Base-by-base conservation (phyloP, 2,888 invertebrate genomes). In the Melolontha melolontha region DNA sequence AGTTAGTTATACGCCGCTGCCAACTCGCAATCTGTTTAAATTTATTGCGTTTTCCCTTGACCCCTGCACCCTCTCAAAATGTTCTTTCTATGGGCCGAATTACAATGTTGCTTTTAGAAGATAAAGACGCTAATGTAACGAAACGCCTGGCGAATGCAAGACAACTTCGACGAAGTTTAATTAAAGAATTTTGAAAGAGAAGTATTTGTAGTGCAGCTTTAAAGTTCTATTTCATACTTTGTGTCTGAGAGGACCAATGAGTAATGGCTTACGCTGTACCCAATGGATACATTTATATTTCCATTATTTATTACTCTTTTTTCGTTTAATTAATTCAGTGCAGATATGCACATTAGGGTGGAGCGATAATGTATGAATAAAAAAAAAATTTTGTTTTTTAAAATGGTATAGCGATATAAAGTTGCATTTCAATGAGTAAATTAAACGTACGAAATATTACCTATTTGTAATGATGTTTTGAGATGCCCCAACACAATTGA, bases 1-100 rank as follows among this genome's bases (percentile, higher is more conserved):
- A 69, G 71, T 73, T 71, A 70, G 71, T 73, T 73, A 72, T 73
- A 69, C 72, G 67, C 68, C 70, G 70, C 66, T 67, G 72, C 70
- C 70, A 69, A 67, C 69, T 68, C 64, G 62, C 64, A 66, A 66
- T 70, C 68, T 55, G 62, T 64, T 55, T 63, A 67, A 62, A 73
- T 73, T 72, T 72, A 73, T 73, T 62, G 62, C 70, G 57, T 44
- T 22, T 52, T 54, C 52, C 41, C 42, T 52, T 54, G 62, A 62
- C 62, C 62, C 44, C 47, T 22, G 39, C 12, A 7, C 51, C 16
- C 22, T 51, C 22, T 1, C 29, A 5, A 51, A 51, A 51, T 51
- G 51, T 6, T 51, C 29, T 29, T 51, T 51, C 51, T 51, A 27
- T 29, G 51, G 51, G 7, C 22, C 51, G 8, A 51, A 51, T 17